These are phyloP conservation scores for Zaprionus africanus DNA, from an alignment of 1,140 invertebrate species.

Conservation along the genomic window DNA sequence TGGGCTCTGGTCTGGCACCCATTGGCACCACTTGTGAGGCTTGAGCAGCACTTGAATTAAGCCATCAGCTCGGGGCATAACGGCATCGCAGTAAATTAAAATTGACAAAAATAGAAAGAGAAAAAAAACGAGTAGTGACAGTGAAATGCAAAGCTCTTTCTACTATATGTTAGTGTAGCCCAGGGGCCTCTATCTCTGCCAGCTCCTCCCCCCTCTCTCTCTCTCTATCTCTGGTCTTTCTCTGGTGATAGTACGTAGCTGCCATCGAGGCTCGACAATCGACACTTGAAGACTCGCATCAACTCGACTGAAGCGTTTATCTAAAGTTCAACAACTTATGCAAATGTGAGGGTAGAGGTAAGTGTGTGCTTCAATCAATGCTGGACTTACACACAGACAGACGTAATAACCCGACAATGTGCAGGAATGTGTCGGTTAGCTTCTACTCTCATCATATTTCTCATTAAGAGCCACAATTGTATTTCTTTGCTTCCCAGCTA, in stretches of 20 bases:
- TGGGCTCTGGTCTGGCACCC: slow-evolving; percentile 30
- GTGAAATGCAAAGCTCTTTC: slow-evolving; percentile 45
- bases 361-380: slow-evolving; percentile 73
- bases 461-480: slow-evolving; percentile 62
- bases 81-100: slow-evolving; percentile 66
- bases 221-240: neutral
- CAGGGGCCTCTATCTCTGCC: slow-evolving; percentile 3
- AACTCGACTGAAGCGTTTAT: slow-evolving; percentile 63
- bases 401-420: slow-evolving; percentile 47
- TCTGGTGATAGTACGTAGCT: slow-evolving; percentile 41
- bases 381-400: slow-evolving; percentile 28
- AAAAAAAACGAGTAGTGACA: slow-evolving; percentile 6
- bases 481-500: slow-evolving; percentile 39
- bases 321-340: slow-evolving; percentile 81
- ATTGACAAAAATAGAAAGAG: slow-evolving; percentile 55
- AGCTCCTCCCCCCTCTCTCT: neutral
- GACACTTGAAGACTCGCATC: slow-evolving; percentile 41
- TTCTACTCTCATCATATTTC: slow-evolving; percentile 33
- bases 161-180: slow-evolving; percentile 21
- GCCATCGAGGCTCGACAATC: slow-evolving; percentile 49
- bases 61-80: slow-evolving; percentile 50
- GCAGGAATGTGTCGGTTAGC: slow-evolving; percentile 58
- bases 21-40: slow-evolving; percentile 55
- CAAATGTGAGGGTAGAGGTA: slow-evolving; percentile 57
- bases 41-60: slow-evolving; percentile 47